These are phyloP conservation scores for Atractosteus spatula DNA, from an alignment of 2,113 vertebrate genomes.

Conservation along the genomic window DNA sequence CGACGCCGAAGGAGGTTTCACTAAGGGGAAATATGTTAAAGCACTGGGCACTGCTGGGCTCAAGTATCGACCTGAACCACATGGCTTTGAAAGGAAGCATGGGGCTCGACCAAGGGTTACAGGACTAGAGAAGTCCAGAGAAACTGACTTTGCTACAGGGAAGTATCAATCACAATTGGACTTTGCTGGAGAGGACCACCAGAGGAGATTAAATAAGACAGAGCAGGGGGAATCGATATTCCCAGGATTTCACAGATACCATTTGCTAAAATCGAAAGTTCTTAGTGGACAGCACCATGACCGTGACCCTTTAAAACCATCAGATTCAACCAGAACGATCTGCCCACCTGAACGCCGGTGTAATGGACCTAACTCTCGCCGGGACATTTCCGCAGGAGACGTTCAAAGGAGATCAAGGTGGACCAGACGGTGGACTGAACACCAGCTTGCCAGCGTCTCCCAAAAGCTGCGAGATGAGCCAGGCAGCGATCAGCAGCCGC, in stretches of 20 bases:
- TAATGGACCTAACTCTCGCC: conserved; percentile 29
- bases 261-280: conserved; percentile 45
- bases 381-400: conserved; percentile 52
- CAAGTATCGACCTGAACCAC: conserved; percentile 32
- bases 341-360: conserved; percentile 40
- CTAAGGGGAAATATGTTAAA: conserved; percentile 43
- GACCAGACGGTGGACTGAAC: conserved; percentile 22
- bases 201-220: conserved; percentile 46
- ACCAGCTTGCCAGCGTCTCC: neutral
- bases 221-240: conserved; percentile 31
- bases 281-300: conserved; percentile 20
- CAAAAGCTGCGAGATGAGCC: conserved; percentile 26
- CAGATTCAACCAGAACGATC: conserved; percentile 33
- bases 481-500: neutral
- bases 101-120: conserved; percentile 33
- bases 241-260: conserved; percentile 42
- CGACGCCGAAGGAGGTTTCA: conserved; percentile 20
- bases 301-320: conserved; percentile 43
- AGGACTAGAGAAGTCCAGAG: conserved; percentile 47
- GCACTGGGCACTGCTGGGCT: conserved; percentile 39
- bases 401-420: conserved; percentile 32
- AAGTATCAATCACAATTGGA: conserved; percentile 30
- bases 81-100: conserved; percentile 49
- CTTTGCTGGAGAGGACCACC: conserved; percentile 38
- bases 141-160: conserved; percentile 43